These are phyloP conservation scores for Sisor rabdophorus DNA, from an alignment of 2,113 vertebrate species.

Conservation along the genomic window DNA sequence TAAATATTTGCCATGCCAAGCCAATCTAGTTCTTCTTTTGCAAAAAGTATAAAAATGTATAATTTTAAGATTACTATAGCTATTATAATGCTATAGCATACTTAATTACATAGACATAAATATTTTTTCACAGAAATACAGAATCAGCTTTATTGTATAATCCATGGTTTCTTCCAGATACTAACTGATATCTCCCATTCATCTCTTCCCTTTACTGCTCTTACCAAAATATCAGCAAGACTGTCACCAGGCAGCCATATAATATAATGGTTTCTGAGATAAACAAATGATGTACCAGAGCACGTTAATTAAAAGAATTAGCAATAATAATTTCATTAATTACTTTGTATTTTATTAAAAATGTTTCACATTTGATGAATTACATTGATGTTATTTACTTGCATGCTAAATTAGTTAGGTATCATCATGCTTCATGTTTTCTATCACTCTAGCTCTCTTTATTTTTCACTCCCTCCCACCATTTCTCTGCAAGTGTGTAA, in stretches of 20 bases:
- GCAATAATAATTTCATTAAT: slow-evolving; percentile 38
- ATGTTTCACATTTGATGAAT: slow-evolving; percentile 16
- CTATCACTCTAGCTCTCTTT: slow-evolving; percentile 27
- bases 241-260: slow-evolving; percentile 36
- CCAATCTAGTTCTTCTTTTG: background rate
- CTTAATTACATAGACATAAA: too few relatives aligned
- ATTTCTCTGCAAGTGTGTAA: background rate
- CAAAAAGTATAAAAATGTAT: background rate
- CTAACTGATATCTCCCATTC: slow-evolving; percentile 24
- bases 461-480: slow-evolving; percentile 30
- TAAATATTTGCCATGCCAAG: background rate
- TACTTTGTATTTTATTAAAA: slow-evolving; percentile 7
- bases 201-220: slow-evolving; percentile 43
- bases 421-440: slow-evolving; percentile 22
- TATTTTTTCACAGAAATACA: too few relatives aligned
- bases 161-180: slow-evolving; percentile 12
- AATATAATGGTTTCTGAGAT: slow-evolving; percentile 41
- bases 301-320: slow-evolving; percentile 50
- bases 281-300: slow-evolving; percentile 47
- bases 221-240: slow-evolving; percentile 51
- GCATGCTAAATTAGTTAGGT: slow-evolving; percentile 4
- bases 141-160: too few relatives aligned
- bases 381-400: slow-evolving; percentile 17
- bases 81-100: background rate
- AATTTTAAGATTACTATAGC: background rate